phyloP scores from a whole-genome alignment of 1,140 invertebrate genomes.

The Thaumatotibia leucotreta region DNA sequence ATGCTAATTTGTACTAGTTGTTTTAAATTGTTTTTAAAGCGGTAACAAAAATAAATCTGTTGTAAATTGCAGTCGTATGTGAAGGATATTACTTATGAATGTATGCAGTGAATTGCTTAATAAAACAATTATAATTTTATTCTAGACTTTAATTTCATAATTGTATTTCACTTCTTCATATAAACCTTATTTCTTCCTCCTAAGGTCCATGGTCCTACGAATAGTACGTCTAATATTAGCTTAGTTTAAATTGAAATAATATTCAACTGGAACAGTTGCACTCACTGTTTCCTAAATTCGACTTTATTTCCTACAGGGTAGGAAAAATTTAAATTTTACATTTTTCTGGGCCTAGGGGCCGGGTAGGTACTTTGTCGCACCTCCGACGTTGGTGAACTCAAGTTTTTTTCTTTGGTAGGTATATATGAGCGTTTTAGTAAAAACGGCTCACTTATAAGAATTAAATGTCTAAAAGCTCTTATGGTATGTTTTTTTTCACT shows the following conservation, averaged over 20 bases:
- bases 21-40: neutral
- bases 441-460: no score
- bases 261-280: neutral
- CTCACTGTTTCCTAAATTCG: conserved; percentile 23
- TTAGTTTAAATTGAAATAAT: no score
- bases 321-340: conserved; percentile 32
- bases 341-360: no score
- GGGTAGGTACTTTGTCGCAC: no score
- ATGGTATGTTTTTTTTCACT: no score
- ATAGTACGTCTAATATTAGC: no score
- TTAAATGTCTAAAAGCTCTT: no score
- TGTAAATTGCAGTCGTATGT: neutral
- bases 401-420: no score
- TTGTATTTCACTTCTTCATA: neutral
- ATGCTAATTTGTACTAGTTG: neutral
- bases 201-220: no score
- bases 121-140: neutral
- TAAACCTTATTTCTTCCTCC: no score
- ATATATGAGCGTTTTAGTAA: no score
- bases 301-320: neutral
- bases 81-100: neutral
- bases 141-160: neutral
- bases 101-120: conserved; percentile 6
- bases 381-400: no score
- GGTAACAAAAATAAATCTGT: neutral